Conservation (phyloP, 2,113 vertebrate genomes). For the Heterochromis multidens region DNA sequence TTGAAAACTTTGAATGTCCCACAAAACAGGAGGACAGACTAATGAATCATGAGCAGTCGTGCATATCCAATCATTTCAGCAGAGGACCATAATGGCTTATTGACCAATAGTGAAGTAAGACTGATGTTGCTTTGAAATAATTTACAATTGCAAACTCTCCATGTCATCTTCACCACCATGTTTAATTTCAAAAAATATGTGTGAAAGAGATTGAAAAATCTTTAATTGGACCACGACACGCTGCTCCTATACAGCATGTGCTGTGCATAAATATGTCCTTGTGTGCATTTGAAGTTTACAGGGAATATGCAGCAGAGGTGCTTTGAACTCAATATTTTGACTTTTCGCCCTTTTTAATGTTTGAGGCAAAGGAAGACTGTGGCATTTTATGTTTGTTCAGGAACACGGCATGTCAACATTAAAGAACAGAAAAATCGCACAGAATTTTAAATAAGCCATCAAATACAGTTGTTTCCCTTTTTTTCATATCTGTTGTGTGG, state of each 20-base stretch:
- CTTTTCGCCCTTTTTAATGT: constrained; percentile 18
- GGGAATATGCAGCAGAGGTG: not conserved
- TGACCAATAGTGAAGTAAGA: constrained; percentile 36
- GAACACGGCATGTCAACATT: constrained; percentile 4
- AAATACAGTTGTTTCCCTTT: not conserved
- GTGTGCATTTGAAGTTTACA: not conserved
- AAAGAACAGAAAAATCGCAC: constrained; percentile 24
- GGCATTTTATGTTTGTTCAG: constrained; percentile 16
- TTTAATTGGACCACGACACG: not conserved
- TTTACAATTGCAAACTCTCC: constrained; percentile 11
- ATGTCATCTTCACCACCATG: not conserved
- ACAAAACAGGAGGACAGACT: not conserved
- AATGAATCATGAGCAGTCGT: constrained; percentile 25
- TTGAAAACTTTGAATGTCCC: constrained; percentile 1
- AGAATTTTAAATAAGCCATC: constrained; percentile 32
- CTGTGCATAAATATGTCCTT: not conserved
- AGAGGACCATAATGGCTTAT: constrained; percentile 32
- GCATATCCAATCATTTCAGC: constrained; percentile 26
- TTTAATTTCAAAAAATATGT: not conserved
- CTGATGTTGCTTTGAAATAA: constrained; percentile 17
- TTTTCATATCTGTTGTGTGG: not conserved
- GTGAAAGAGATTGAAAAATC: not conserved
- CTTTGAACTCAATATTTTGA: not conserved
- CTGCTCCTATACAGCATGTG: not conserved
- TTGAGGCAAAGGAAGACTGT: not conserved